phyloP scores from a whole-genome alignment of 2,797 vertebrate species.

The Crax fasciolata region DNA sequence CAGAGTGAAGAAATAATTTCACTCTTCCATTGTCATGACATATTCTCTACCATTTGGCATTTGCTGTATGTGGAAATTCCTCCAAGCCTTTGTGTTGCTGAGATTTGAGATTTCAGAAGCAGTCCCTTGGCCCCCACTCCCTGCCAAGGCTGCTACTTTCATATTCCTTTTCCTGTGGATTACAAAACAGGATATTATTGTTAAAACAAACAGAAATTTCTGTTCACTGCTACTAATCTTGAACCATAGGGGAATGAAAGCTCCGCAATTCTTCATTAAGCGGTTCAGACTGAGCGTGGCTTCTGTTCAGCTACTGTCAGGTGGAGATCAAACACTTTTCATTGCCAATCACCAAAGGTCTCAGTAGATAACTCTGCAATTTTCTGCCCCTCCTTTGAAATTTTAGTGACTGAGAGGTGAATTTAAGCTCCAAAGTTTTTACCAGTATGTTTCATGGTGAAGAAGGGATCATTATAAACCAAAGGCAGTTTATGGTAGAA shows the following conservation, averaged over 20 bases:
- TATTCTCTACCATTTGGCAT: constrained; percentile 63
- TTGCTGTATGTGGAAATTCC: constrained; percentile 34
- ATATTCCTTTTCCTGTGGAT: constrained; percentile 76
- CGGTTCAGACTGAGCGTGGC: not conserved
- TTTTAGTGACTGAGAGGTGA: not conserved
- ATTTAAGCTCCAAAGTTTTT: not conserved
- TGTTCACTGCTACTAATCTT: constrained; percentile 38
- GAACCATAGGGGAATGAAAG: constrained; percentile 38
- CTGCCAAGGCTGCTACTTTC: constrained; percentile 69
- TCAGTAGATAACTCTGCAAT: not conserved
- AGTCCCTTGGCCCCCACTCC: constrained; percentile 1
- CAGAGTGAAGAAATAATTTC: constrained; percentile 27
- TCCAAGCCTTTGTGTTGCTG: constrained; percentile 60
- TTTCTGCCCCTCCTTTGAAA: constrained; percentile 29
- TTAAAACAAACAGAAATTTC: constrained; percentile 68
- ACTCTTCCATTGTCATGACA: constrained; percentile 42
- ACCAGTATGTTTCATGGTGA: not conserved
- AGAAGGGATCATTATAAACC: not conserved
- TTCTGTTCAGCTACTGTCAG: constrained; percentile 37
- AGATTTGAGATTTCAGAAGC: constrained; percentile 54
- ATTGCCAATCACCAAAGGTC: not conserved
- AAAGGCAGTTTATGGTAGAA: not conserved
- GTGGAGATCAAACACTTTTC: constrained; percentile 54
- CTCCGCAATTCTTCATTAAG: not conserved
- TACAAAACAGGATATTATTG: constrained; percentile 76